Percentiles rank a stretch among this genome's conserved stretches.
Evolutionary conservation across 2,797 vertebrate species (phyloP).

Genomic region (Hybognathus amarus): DNA sequence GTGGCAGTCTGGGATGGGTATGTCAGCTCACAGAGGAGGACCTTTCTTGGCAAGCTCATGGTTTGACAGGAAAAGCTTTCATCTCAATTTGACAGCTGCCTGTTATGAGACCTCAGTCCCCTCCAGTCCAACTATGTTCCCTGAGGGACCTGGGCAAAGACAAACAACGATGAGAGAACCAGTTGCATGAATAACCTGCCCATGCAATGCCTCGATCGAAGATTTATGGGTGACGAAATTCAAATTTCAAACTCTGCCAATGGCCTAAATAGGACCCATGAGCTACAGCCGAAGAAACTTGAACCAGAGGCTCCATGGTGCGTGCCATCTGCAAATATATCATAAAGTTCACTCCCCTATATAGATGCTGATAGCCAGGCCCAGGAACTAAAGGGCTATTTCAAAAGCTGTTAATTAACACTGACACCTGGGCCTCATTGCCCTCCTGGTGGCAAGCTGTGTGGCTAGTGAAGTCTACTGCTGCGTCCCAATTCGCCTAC

Average conservation of each 20-base stretch:
- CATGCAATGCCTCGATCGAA: slow-evolving; percentile 38
- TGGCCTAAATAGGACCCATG: slow-evolving; percentile 58
- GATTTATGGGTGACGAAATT: slow-evolving; percentile 66
- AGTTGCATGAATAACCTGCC: slow-evolving; percentile 56
- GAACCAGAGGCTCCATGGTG: slow-evolving; percentile 58
- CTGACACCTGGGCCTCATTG: slow-evolving; percentile 60
- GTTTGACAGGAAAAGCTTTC: slow-evolving; percentile 53
- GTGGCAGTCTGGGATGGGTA: slow-evolving; percentile 29
- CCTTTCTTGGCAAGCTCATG: slow-evolving; percentile 47
- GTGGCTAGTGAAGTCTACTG: slow-evolving; percentile 30
- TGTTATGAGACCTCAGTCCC: slow-evolving; percentile 44
- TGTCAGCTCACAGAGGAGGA: slow-evolving; percentile 8
- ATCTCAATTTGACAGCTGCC: slow-evolving; percentile 56
- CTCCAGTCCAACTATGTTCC: slow-evolving; percentile 22
- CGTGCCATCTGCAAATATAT: slow-evolving; percentile 59
- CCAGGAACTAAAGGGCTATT: slow-evolving; percentile 58
- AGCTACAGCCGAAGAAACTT: slow-evolving; percentile 55
- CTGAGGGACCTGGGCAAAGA: slow-evolving; percentile 52
- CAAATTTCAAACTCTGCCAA: slow-evolving; percentile 61
- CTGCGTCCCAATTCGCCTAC: too few relatives aligned
- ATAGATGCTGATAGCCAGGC: slow-evolving; percentile 55
- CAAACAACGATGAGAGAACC: slow-evolving; percentile 53
- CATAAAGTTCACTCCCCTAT: slow-evolving; percentile 66
- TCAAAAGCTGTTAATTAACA: slow-evolving; percentile 67
- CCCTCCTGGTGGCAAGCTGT: slow-evolving; percentile 15